These are phyloP conservation scores for Drosophila eugracilis DNA, from an alignment of 1,140 invertebrate genomes.

Conservation along the genomic window DNA sequence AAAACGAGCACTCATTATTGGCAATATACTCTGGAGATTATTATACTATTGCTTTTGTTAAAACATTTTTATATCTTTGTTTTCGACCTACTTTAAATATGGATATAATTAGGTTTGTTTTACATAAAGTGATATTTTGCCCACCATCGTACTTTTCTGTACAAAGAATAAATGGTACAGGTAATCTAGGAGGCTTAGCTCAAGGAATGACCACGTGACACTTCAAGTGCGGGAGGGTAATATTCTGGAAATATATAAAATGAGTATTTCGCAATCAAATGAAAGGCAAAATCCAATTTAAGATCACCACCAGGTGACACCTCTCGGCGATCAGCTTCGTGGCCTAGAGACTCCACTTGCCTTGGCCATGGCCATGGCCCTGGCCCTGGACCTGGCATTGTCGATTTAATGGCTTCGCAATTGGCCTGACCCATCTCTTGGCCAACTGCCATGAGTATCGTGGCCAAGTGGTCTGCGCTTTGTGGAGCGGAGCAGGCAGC, in stretches of 20 bases:
- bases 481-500: slow-evolving; percentile 17
- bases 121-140: no score
- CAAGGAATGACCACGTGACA: not conserved
- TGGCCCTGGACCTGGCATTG: slow-evolving; percentile 41
- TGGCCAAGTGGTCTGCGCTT: slow-evolving; percentile 15
- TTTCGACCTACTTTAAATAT: no score
- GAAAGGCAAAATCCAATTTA: slow-evolving; percentile 46
- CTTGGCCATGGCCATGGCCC: slow-evolving; percentile 49
- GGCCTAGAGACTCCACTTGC: slow-evolving; percentile 48
- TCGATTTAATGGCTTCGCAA: slow-evolving; percentile 74
- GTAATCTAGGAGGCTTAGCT: slow-evolving; percentile 1
- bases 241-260: slow-evolving; percentile 20
- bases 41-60: no score
- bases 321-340: slow-evolving; percentile 8
- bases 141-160: not conserved
- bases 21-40: no score
- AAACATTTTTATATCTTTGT: no score
- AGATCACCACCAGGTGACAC: slow-evolving; percentile 53
- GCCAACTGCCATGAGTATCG: slow-evolving; percentile 37
- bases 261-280: slow-evolving; percentile 37
- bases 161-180: not conserved
- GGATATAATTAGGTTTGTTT: no score
- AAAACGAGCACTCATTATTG: no score
- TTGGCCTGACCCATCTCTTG: slow-evolving; percentile 66
- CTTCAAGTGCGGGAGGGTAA: not conserved